Percentiles rank a stretch among this genome's conserved stretches.
phyloP scores from a whole-genome alignment of 1,140 invertebrate genomes.

The Solenopsis fugax region DNA sequence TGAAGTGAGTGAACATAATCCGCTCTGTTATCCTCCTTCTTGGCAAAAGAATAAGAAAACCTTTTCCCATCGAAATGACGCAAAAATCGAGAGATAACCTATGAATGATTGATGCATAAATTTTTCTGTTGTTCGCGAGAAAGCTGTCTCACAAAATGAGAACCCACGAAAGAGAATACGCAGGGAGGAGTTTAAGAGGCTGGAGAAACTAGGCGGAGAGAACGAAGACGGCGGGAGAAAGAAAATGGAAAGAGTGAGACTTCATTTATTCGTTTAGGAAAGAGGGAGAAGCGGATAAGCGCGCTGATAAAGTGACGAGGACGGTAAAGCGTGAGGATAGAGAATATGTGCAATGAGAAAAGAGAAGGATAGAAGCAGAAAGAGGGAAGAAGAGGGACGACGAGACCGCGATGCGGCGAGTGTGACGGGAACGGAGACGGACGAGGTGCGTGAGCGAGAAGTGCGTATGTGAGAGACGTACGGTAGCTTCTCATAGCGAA shows the following conservation, averaged over 20 bases:
- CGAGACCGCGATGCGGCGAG: not conserved
- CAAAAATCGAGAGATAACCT: not conserved
- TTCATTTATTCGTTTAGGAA: conserved; percentile 38
- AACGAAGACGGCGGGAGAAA: not conserved
- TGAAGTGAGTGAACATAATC: not conserved
- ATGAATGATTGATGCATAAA: not conserved
- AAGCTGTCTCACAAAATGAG: not conserved
- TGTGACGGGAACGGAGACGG: conserved; percentile 24
- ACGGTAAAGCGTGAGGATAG: not conserved
- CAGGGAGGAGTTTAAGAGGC: not conserved
- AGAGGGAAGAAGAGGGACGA: conserved; percentile 39
- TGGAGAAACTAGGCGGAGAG: not conserved
- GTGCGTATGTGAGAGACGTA: conserved; percentile 73
- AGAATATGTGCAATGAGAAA: conserved; percentile 3
- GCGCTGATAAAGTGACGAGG: conserved; percentile 42
- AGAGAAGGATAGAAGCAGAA: conserved; percentile 7
- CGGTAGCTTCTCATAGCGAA: conserved; percentile 80
- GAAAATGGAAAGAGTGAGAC: conserved; percentile 11
- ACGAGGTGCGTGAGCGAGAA: conserved; percentile 73
- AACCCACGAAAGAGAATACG: not conserved
- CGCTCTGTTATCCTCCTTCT: not conserved
- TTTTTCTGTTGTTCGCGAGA: not conserved
- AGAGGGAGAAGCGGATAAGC: conserved; percentile 16
- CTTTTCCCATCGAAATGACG: not conserved
- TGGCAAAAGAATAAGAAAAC: not conserved